Conservation (phyloP, 2,113 vertebrate genomes). For the Ciconia boyciana region DNA sequence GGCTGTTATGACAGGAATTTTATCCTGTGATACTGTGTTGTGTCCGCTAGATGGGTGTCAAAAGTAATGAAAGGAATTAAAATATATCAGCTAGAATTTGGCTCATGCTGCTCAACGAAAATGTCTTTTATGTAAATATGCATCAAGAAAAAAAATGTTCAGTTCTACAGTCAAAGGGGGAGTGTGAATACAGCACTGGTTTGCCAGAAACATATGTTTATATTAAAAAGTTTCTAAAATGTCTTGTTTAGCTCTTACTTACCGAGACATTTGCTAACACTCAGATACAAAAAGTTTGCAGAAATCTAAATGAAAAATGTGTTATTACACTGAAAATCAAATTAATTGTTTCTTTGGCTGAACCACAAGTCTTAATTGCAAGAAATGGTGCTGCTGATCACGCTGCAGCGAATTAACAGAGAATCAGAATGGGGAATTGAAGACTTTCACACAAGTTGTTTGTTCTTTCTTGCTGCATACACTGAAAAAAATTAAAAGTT, state of each 20-base stretch:
- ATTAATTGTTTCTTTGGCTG: background rate
- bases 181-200: background rate
- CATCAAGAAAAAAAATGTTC: background rate
- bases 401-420: background rate
- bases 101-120: background rate
- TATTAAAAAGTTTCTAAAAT: background rate
- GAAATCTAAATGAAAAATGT: background rate
- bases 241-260: background rate
- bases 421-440: background rate
- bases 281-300: background rate
- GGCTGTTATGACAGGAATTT: background rate
- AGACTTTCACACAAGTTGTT: background rate
- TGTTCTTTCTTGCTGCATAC: background rate
- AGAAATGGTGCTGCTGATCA: background rate
- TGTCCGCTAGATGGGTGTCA: constrained; percentile 51
- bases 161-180: background rate
- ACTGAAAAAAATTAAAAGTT: background rate
- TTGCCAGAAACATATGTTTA: background rate
- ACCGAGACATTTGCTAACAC: background rate
- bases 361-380: background rate
- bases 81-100: background rate
- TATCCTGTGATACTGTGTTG: background rate
- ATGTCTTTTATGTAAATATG: background rate
- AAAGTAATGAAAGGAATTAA: background rate
- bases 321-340: background rate